Percentiles rank a stretch among this genome's conserved stretches.
Evolutionary conservation across 2,888 invertebrate genomes (phyloP).

Genomic region (Tortricodes alternella): DNA sequence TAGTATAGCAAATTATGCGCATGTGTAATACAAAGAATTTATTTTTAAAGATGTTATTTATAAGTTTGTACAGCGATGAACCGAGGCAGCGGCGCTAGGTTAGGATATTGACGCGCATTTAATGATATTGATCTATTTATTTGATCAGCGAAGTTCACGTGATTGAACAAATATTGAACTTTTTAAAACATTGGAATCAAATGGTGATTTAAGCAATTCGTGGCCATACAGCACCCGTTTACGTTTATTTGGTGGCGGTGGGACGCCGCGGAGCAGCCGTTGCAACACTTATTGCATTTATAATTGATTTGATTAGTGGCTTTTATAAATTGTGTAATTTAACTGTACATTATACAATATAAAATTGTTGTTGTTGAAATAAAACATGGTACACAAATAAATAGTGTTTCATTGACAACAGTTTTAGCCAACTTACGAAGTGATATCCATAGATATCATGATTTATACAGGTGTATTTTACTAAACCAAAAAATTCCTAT

Average conservation of each 20-base stretch:
- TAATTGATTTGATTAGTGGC: conserved; percentile 58
- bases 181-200: conserved; percentile 36
- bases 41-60: conserved; percentile 31
- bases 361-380: conserved; percentile 78
- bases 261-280: not conserved
- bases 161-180: conserved; percentile 33
- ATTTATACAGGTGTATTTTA: too few species aligned
- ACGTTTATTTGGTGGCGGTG: conserved; percentile 7
- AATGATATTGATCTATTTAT: conserved; percentile 26
- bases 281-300: conserved; percentile 48
- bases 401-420: conserved; percentile 27
- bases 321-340: conserved; percentile 72
- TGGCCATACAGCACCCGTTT: conserved; percentile 41
- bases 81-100: conserved; percentile 35
- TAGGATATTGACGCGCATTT: conserved; percentile 45
- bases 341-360: conserved; percentile 78
- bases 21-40: conserved; percentile 33
- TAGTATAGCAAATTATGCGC: conserved; percentile 40
- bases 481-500: too few species aligned
- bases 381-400: conserved; percentile 61
- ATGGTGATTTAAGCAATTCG: conserved; percentile 41
- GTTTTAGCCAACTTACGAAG: too few species aligned
- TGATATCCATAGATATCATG: too few species aligned
- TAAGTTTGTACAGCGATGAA: conserved; percentile 29
- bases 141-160: conserved; percentile 14